phyloP scores from a whole-genome alignment of 2,888 invertebrate genomes.

The Cataglyphis rosenhaueri region DNA sequence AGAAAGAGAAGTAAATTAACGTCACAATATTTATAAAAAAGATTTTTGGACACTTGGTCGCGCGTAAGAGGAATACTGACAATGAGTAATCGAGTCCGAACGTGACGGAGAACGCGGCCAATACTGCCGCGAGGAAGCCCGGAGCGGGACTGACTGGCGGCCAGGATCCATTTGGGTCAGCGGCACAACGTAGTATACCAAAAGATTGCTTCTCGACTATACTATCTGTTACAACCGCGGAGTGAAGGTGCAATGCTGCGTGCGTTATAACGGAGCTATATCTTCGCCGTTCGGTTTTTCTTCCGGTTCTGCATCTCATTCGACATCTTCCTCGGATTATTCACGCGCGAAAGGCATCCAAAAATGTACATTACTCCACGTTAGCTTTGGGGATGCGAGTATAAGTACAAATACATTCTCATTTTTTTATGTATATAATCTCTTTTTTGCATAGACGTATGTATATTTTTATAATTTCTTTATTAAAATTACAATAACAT shows the following conservation, averaged over 20 bases:
- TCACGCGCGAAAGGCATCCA: background rate
- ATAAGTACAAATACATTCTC: background rate
- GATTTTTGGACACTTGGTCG: background rate
- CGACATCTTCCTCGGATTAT: slow-evolving; percentile 5
- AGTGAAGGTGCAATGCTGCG: slow-evolving; percentile 72
- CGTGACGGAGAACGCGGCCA: slow-evolving; percentile 47
- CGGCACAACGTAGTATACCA: slow-evolving; percentile 79
- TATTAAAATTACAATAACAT: slow-evolving; percentile 35
- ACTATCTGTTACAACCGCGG: slow-evolving; percentile 70
- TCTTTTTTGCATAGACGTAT: background rate
- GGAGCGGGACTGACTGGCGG: slow-evolving; percentile 82
- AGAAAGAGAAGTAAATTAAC: background rate
- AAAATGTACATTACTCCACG: background rate
- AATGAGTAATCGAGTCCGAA: background rate
- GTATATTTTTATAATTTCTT: slow-evolving; percentile 10
- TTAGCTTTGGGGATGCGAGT: background rate
- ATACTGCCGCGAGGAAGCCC: slow-evolving; percentile 79
- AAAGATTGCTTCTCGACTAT: slow-evolving; percentile 70
- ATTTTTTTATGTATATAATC: background rate
- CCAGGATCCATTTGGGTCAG: slow-evolving; percentile 83
- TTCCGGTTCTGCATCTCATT: slow-evolving; percentile 22
- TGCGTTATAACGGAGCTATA: slow-evolving; percentile 74
- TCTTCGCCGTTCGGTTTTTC: slow-evolving; percentile 67
- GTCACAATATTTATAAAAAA: background rate
- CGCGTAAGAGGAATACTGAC: background rate